Base-by-base conservation (phyloP, 2,113 vertebrate genomes). In the Pedionomus torquatus region DNA sequence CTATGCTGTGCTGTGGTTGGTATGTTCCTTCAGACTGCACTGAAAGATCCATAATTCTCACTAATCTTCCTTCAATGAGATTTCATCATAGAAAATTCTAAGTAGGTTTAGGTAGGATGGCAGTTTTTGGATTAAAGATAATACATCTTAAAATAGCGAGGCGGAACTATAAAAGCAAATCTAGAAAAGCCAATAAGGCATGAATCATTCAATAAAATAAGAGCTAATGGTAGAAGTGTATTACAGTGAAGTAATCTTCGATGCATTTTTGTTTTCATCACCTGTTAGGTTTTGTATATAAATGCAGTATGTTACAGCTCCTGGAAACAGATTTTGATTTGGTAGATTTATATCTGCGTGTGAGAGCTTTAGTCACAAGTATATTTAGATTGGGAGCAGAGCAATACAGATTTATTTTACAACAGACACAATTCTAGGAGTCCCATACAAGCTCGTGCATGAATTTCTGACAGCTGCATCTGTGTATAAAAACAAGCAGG, bases 381-480 rank as follows among this genome's bases (percentile, higher is more conserved):
- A 48, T 87, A 71, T 93, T 96, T 90, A 74, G 63, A 35, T 60
- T 94, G 82, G 82, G 92, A 93, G 68, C 72, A 86, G 83, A 90
- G 43, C 79, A 92, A 51, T 91, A 63, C 37, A 75, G 87, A 80
- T 77, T 77, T 86, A 66, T 83, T 96, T 94, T 86, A 83, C 58
- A 92, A 55, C 33, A 77, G 61, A 82, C 60, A 74, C 30, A 54
- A n/a, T 74, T 24, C 79, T 49, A 46, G 21, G 70, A 90, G 43
- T 79, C 87, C 51, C 61, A 43, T 72, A 54, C 41, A 93, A 86
- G 71, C 93, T 70, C 65, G 23, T 69, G 75, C 82, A n/a, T 3
- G 31, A 90, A 71, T 80, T 95, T 70, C 87, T 96, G 89, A 85
- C 84, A 87, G 94, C 89, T 83, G 71, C 76, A 90, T 83, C 91